Evolutionary conservation across 2,888 invertebrate species (phyloP), one percentile per base, ranked within the genome.

Genomic region (Smittia aterrima): DNA sequence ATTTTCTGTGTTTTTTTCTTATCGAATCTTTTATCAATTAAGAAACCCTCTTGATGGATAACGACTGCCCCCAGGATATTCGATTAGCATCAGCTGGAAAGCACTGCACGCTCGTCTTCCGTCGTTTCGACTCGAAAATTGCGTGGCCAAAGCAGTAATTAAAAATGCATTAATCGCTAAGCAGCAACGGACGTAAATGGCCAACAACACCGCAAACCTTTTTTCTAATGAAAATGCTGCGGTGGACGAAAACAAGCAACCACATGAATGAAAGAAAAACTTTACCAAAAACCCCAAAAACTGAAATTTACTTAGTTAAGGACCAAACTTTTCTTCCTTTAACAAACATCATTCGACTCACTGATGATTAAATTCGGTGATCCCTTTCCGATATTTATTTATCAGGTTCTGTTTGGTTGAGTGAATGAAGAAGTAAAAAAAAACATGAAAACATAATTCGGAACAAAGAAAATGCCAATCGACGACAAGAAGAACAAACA

Each of bases 81-180:
- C 90, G 93, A 82, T 84, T 87, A 22, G 87, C 87, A 77, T 87
- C 87, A 77, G 89, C 87, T 78, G 91, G 90, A 73, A 91, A 91
- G 80, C 92, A 95, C 80, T 95, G 94, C 83, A 92, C 95, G 81
- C 88, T 98, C 82, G 97, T 96, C 18, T 98, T 95, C 85, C 96
- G 97, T 84, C 87, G 97, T 76, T 93, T 93, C 82, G 97, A 96
- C 81, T 96, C 96, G 27, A 97, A 96, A 85, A 97, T 98, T 78
- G 96, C 96, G 75, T 98, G 97, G 97, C 97, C 97, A 24, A 82
- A 62, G 25, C 58, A 72, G 72, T 72, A 72, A 72, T 72, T 72
- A 72, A 72, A 72, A 62, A 72, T 72, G 72, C 58, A 72, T 72
- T 72, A 72, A 62, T 54, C 16, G 27, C 64, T 27, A 7, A 22